Conservation (phyloP, 2,888 invertebrate genomes). For the Cyclophora albipunctata region DNA sequence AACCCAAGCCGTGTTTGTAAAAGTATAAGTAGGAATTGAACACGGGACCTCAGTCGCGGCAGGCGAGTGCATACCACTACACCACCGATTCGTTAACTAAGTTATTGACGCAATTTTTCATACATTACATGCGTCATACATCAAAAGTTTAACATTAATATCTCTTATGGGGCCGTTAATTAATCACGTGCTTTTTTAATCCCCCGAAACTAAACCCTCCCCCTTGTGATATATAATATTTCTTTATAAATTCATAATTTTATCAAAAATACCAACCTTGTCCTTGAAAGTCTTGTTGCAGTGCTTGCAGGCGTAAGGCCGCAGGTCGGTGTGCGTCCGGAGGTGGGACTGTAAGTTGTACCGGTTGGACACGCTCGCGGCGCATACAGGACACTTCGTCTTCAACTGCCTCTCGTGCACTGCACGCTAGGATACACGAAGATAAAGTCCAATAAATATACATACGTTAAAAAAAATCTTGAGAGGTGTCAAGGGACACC, state of each 20-base stretch:
- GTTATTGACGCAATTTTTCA: too few species aligned
- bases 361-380: conserved; percentile 14
- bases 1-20: too few species aligned
- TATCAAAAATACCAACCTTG: conserved; percentile 23
- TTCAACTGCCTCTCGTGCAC: conserved; percentile 30
- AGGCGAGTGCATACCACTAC: too few species aligned
- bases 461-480: neutral
- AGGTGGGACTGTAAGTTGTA: conserved; percentile 36
- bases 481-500: too few species aligned
- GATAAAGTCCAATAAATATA: neutral
- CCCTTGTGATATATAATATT: neutral
- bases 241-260: too few species aligned
- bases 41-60: too few species aligned
- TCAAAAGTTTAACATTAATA: too few species aligned
- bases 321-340: conserved; percentile 28
- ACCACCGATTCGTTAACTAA: too few species aligned
- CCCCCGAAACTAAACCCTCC: neutral
- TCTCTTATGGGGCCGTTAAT: neutral
- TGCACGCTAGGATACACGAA: conserved; percentile 23
- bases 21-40: too few species aligned
- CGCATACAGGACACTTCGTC: conserved; percentile 42
- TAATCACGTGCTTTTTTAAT: neutral
- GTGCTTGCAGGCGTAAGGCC: conserved; percentile 35
- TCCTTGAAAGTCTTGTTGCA: conserved; percentile 38
- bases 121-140: too few species aligned